A percentile compares a stretch with the other conserved stretches of the same genome.
phyloP scores from a whole-genome alignment of 1,140 invertebrate genomes.

The Panagrolaimus sp. region DNA sequence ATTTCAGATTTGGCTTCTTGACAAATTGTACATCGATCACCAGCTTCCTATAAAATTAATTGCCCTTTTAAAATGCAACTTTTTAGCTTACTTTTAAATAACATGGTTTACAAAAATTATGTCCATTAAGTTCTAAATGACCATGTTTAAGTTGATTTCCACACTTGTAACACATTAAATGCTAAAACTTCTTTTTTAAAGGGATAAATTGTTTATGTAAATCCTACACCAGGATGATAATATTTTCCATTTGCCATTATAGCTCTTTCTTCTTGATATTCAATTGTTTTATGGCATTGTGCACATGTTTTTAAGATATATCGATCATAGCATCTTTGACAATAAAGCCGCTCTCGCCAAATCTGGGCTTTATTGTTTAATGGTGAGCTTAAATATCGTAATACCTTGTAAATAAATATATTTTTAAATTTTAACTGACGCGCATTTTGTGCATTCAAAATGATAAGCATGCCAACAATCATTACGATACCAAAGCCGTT shows the following conservation, averaged over 20 bases:
- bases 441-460: conserved; percentile 10
- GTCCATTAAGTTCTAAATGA: background rate
- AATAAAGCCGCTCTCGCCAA: background rate
- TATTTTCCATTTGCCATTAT: background rate
- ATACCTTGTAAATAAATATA: background rate
- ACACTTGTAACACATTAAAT: conserved; percentile 4
- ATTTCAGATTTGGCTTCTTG: background rate
- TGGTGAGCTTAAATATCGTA: background rate
- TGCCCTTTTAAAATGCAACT: background rate
- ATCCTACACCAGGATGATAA: background rate
- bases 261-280: background rate
- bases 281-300: conserved; percentile 9
- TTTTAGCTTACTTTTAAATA: background rate
- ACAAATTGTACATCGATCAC: background rate
- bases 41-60: background rate
- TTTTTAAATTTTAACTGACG: background rate
- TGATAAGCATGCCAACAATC: background rate
- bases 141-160: background rate
- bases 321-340: conserved; percentile 1
- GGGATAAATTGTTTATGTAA: background rate
- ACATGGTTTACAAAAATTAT: background rate
- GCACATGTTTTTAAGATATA: background rate
- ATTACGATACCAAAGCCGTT: background rate
- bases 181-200: background rate
- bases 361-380: background rate